A percentile compares a stretch with the other conserved stretches of the same genome.
phyloP scores from a whole-genome alignment of 2,113 vertebrate species.

The Maccullochella peelii region DNA sequence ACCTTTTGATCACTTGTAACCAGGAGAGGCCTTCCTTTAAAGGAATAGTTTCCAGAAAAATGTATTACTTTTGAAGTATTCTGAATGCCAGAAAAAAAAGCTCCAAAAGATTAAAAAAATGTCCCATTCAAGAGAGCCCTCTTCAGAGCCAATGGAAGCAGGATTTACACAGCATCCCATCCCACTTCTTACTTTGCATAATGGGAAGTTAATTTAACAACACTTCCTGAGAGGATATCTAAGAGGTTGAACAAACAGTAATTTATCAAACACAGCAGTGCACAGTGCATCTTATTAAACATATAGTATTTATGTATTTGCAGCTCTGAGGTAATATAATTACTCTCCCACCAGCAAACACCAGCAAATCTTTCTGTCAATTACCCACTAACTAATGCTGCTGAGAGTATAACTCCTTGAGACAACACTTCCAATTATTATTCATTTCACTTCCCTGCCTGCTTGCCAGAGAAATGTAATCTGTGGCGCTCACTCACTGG shows the following conservation, averaged over 20 bases:
- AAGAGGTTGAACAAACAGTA: conserved; percentile 12
- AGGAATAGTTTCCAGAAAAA: background rate
- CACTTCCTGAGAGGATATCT: conserved; percentile 33
- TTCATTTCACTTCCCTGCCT: conserved; percentile 14
- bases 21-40: background rate
- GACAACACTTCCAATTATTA: conserved; percentile 36
- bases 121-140: background rate
- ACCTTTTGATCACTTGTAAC: background rate
- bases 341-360: conserved; percentile 9
- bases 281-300: conserved; percentile 22
- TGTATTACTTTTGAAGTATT: background rate
- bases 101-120: background rate
- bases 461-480: conserved; percentile 30
- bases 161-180: background rate
- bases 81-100: background rate
- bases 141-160: background rate
- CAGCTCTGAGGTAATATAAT: conserved; percentile 25
- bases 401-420: background rate
- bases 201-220: conserved; percentile 21
- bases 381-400: conserved; percentile 20
- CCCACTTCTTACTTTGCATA: conserved; percentile 30
- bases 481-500: background rate
- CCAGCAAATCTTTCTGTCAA: conserved; percentile 22
- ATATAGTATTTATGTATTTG: conserved; percentile 15
- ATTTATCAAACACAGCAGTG: conserved; percentile 30